Base-by-base conservation (phyloP, 2,113 vertebrate species). In the Grammomys surdaster region DNA sequence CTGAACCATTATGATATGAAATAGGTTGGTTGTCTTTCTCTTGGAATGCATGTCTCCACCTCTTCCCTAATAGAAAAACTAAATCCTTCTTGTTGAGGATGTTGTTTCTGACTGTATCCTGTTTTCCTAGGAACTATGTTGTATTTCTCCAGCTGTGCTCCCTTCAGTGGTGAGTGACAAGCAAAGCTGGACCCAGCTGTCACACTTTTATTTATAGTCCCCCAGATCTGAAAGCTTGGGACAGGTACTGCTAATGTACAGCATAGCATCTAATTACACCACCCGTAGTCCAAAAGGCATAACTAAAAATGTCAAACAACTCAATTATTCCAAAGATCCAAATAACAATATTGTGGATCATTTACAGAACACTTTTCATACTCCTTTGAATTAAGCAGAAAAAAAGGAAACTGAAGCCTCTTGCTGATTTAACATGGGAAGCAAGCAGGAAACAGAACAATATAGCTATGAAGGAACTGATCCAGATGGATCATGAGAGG, bases 241-340 rank as follows among this genome's bases (percentile, higher is more conserved):
- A 89, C 76, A 96, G 91, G 95, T 97, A 98, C 95, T 95, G 89
- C 95, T 91, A 95, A 95, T 87, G 69, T 94, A 96, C 81, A 91
- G 43, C 82, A 78, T 95, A 87, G 54, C 60, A 93, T 91, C 95
- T 97, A 97, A 97, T 97, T 97, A 96, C 19, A 90, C 63, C 73
- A 92, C 73, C 73, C 63, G 26, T 87, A 94, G 96, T 96, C 82
- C 89, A 96, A 97, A 97, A 96, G 43, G 72, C 63, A 81, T 94
- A 89, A 95, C 93, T 94, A 93, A 96, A 97, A 94, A 96, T 94
- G 92, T 97, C 96, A 97, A 95, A 96, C 89, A 97, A 97, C 48
- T 91, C 73, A 95, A 96, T 97, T 97, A 96, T 86, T 46, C 87
- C 48, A 95, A 95, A 95, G 89, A 96, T 93, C 86, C 69, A 94